Conservation (phyloP, 2,888 invertebrate species). For the Microctonus aethiopoides region DNA sequence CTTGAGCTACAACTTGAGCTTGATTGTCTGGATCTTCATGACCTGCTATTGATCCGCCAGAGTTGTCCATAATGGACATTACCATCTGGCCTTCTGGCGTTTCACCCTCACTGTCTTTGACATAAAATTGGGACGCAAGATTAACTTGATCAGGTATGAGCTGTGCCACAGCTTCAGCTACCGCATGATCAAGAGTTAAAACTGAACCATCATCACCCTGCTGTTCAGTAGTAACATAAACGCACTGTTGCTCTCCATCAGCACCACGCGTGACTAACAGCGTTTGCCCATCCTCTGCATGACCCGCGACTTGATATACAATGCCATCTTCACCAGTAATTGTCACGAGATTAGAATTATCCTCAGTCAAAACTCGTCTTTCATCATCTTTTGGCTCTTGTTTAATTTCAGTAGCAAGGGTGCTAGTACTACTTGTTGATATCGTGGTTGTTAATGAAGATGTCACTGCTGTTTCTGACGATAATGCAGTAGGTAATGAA, state of each 20-base stretch:
- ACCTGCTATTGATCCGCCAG: conserved; percentile 55
- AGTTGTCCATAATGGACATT: conserved; percentile 67
- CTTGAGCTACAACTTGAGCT: conserved; percentile 87
- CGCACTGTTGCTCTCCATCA: conserved; percentile 80
- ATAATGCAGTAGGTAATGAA: conserved; percentile 26
- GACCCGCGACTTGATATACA: conserved; percentile 82
- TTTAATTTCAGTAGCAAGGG: conserved; percentile 41
- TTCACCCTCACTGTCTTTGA: conserved; percentile 64
- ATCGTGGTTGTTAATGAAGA: conserved; percentile 18
- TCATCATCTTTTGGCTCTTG: conserved; percentile 74
- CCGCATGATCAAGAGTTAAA: conserved; percentile 70
- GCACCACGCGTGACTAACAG: conserved; percentile 79
- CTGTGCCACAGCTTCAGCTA: conserved; percentile 69
- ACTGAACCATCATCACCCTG: conserved; percentile 71
- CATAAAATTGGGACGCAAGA: conserved; percentile 63
- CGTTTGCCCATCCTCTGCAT: conserved; percentile 83
- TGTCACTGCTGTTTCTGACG: conserved; percentile 23
- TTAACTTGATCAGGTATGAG: conserved; percentile 70
- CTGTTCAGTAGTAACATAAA: conserved; percentile 73
- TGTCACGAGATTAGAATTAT: conserved; percentile 75
- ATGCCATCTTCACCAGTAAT: conserved; percentile 89
- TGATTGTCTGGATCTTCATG: conserved; percentile 68
- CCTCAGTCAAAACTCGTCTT: conserved; percentile 64
- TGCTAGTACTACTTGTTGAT: conserved; percentile 34
- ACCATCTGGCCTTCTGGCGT: conserved; percentile 64